Conservation (phyloP, 2,113 vertebrate species). For the Taxidea taxus region DNA sequence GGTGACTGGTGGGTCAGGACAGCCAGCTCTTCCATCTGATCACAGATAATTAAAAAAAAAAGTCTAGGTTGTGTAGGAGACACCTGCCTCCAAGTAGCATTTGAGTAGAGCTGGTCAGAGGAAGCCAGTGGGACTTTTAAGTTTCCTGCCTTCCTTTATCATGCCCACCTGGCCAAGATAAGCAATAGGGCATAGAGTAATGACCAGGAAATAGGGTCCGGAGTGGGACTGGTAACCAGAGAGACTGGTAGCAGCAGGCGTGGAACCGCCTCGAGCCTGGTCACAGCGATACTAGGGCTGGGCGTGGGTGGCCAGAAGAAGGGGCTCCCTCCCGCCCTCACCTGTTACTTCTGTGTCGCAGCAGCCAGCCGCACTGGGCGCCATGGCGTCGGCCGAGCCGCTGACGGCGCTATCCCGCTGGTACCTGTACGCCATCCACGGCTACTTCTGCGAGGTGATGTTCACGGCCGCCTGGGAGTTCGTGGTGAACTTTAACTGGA, state of each 20-base stretch:
- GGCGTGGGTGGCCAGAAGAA: background rate
- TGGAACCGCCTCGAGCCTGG: background rate
- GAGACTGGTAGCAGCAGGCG: background rate
- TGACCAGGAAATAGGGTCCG: background rate
- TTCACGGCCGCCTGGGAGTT: slow-evolving; percentile 99
- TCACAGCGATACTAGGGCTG: background rate
- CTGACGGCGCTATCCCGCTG: slow-evolving; percentile 94
- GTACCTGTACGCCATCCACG: slow-evolving; percentile 99
- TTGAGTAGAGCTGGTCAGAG: background rate
- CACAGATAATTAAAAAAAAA: background rate
- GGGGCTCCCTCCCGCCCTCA: background rate
- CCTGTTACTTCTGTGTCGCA: slow-evolving; percentile 33
- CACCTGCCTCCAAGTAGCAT: background rate
- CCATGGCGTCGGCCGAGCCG: slow-evolving; percentile 88
- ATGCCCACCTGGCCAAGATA: background rate
- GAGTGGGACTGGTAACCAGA: background rate
- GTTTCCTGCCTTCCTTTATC: background rate
- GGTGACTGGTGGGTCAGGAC: background rate
- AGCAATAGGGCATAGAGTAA: background rate
- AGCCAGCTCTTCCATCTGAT: background rate
- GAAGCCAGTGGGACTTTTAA: background rate
- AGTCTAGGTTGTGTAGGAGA: background rate
- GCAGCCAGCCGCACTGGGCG: slow-evolving; percentile 69
- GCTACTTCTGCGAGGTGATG: slow-evolving; percentile 99
- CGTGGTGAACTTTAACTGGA: slow-evolving; percentile 97